A percentile compares a stretch with the other conserved stretches of the same genome.
Evolutionary conservation across 2,113 vertebrate genomes (phyloP).

Genomic region (Cygnus buccinator): DNA sequence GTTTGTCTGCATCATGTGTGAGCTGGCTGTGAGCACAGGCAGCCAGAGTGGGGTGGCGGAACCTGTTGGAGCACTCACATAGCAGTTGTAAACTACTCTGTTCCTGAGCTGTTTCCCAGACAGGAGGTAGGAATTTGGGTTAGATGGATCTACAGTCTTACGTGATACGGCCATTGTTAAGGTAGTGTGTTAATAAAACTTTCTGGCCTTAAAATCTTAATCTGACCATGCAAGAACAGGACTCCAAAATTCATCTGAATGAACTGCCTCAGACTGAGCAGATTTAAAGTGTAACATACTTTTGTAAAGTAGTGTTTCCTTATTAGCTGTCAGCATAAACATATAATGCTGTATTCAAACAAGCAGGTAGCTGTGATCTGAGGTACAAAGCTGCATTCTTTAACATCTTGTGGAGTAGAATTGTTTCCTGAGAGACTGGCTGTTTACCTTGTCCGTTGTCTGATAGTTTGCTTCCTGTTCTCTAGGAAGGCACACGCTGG

Average conservation of each 20-base stretch:
- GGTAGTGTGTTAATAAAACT: not conserved
- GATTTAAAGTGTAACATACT: not conserved
- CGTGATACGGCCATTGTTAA: not conserved
- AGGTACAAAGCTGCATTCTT: not conserved
- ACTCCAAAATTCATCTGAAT: not conserved
- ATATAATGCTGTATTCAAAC: not conserved
- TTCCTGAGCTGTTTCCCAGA: not conserved
- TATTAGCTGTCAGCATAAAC: not conserved
- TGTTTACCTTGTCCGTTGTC: not conserved
- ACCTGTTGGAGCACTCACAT: not conserved
- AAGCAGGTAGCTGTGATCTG: not conserved
- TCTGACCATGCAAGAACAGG: not conserved
- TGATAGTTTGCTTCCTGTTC: not conserved
- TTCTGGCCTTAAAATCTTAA: not conserved
- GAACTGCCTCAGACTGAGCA: not conserved
- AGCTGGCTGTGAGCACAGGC: not conserved
- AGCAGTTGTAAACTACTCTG: not conserved
- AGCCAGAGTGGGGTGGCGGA: not conserved
- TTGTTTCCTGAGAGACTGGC: constrained; percentile 2
- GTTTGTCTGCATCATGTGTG: not conserved
- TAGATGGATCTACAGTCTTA: not conserved
- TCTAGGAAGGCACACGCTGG: not conserved
- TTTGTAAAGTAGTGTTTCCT: not conserved
- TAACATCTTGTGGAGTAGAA: not conserved
- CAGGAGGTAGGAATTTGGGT: not conserved